Evolutionary conservation across 2,113 vertebrate genomes (phyloP).

Genomic region (Tympanuchus pallidicinctus): DNA sequence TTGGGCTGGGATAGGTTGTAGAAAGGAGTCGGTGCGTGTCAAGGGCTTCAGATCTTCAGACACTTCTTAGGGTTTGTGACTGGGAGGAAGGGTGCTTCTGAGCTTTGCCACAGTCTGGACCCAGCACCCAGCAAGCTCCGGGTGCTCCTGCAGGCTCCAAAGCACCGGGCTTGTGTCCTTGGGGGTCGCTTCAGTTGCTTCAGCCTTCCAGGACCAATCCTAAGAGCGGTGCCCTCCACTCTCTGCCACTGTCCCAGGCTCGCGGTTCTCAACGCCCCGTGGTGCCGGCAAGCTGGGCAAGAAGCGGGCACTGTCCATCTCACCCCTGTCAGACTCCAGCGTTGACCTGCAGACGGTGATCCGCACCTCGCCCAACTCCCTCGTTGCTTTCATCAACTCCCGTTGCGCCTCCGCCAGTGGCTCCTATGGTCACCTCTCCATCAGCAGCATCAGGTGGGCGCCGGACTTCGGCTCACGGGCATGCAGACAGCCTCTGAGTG

Average conservation of each 20-base stretch:
- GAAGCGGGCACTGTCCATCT: slow-evolving; percentile 96
- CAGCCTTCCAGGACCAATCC: neutral
- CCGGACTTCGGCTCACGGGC: neutral
- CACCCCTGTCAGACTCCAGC: slow-evolving; percentile 93
- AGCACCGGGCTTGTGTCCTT: neutral
- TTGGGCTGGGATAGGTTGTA: neutral
- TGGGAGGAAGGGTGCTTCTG: neutral
- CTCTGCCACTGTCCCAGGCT: slow-evolving; percentile 73
- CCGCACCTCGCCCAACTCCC: slow-evolving; percentile 95
- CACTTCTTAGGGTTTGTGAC: neutral
- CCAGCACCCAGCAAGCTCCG: neutral
- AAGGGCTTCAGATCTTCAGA: neutral
- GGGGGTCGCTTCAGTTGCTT: neutral
- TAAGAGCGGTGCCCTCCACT: neutral
- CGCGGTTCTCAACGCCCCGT: slow-evolving; percentile 90
- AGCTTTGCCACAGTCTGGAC: neutral
- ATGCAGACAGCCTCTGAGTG: no score
- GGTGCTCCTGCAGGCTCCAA: neutral
- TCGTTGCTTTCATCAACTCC: slow-evolving; percentile 95
- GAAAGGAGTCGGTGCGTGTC: accelerated
- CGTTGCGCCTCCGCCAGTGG: slow-evolving; percentile 88
- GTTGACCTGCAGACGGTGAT: slow-evolving; percentile 97
- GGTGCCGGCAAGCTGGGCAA: slow-evolving; percentile 91
- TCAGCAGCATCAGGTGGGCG: slow-evolving; percentile 91
- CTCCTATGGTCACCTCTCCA: slow-evolving; percentile 95